These are phyloP conservation scores for Drosophila greeni DNA, from an alignment of 2,888 invertebrate genomes.

Conservation along the genomic window DNA sequence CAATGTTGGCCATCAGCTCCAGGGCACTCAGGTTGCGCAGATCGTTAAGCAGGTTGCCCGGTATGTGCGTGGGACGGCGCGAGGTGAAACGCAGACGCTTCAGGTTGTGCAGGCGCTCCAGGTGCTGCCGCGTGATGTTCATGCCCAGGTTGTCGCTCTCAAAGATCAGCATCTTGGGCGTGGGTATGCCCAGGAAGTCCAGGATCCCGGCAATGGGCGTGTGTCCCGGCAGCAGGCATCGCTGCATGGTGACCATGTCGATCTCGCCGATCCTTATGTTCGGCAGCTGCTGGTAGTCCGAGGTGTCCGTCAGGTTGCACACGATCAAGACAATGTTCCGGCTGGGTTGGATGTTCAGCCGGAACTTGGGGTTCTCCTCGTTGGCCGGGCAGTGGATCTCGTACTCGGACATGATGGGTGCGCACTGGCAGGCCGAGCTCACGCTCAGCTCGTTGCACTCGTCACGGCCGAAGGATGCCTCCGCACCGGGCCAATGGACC, in stretches of 20 bases:
- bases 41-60: constrained; percentile 82
- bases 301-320: constrained; percentile 72
- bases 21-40: constrained; percentile 83
- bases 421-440: constrained; percentile 72
- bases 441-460: constrained; percentile 70
- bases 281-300: constrained; percentile 74
- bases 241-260: constrained; percentile 74
- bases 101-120: constrained; percentile 81
- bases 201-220: constrained; percentile 78
- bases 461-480: constrained; percentile 59
- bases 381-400: constrained; percentile 76
- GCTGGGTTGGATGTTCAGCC: constrained; percentile 72
- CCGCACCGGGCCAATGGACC: constrained; percentile 34
- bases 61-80: constrained; percentile 82
- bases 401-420: constrained; percentile 70
- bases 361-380: constrained; percentile 71
- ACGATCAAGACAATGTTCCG: constrained; percentile 74
- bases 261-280: constrained; percentile 72
- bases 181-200: constrained; percentile 75
- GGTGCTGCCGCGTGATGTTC: constrained; percentile 81
- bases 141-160: constrained; percentile 80
- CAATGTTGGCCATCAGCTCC: constrained; percentile 82
- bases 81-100: constrained; percentile 82
- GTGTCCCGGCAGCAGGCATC: constrained; percentile 77
- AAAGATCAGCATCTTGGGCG: constrained; percentile 80